These are phyloP conservation scores for Plestiodon gilberti DNA, from an alignment of 2,113 vertebrate genomes.

Conservation along the genomic window DNA sequence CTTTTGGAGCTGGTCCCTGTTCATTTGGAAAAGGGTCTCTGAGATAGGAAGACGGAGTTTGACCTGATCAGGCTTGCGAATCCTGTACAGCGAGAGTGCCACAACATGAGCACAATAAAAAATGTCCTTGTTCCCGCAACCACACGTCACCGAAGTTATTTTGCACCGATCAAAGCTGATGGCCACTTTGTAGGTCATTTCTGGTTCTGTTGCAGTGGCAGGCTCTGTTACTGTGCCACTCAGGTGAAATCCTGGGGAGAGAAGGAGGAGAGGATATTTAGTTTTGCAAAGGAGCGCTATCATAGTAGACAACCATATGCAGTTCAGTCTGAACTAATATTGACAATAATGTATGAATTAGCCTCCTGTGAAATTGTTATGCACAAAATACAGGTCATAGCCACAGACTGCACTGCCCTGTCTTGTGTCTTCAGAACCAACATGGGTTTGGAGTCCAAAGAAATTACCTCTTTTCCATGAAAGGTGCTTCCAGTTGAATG, in stretches of 20 bases:
- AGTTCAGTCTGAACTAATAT: neutral
- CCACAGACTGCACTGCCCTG: neutral
- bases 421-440: neutral
- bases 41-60: slow-evolving; percentile 98
- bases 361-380: neutral
- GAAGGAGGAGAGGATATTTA: neutral
- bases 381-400: neutral
- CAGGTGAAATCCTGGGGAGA: slow-evolving; percentile 89
- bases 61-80: slow-evolving; percentile 97
- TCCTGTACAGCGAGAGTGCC: slow-evolving; percentile 96
- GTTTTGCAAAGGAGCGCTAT: neutral
- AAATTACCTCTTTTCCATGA: neutral
- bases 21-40: slow-evolving; percentile 99
- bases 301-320: neutral
- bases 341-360: accelerated
- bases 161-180: slow-evolving; percentile 99
- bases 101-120: slow-evolving; percentile 99
- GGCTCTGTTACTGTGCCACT: slow-evolving; percentile 95
- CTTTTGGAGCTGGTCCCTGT: slow-evolving; percentile 98
- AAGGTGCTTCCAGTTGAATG: neutral
- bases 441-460: neutral
- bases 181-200: slow-evolving; percentile 95
- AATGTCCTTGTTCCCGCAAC: slow-evolving; percentile 97
- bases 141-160: slow-evolving; percentile 98
- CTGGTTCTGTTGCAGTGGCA: slow-evolving; percentile 87